Evolutionary conservation across 2,113 vertebrate species (phyloP), one percentile per base, ranked within the genome.

Genomic region (Candoia aspera): DNA sequence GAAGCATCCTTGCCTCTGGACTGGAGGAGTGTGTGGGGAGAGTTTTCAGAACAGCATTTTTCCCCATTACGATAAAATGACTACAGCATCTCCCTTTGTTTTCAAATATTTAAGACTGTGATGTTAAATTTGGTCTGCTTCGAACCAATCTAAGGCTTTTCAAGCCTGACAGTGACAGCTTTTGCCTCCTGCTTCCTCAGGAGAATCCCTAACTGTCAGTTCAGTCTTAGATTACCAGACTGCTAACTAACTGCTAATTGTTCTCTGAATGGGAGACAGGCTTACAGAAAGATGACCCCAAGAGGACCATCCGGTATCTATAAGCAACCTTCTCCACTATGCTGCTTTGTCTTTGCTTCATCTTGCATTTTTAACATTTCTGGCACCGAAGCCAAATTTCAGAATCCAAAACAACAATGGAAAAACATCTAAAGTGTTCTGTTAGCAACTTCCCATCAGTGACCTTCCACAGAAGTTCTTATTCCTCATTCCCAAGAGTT

Each of bases 361-460:
- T 84, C 90, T 37, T 54, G 6, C 26, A 19, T 87, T 26, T 90
- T 94, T 88, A 49, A 60, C 87, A 90, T n/a, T 94, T 93, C 64
- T 89, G 19, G 79, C 83, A 21, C 13, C 58, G 46, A 92, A 73
- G n/a, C 0, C 37, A 54, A 88, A 12, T 85, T 90, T 15, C 84
- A 79, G 64, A 33, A 88, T 58, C 59, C 37, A 59, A n/a, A 59
- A 24, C 21, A 86, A n/a, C 49, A 58, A 83, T 37, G 33, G 53
- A 88, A 79, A 24, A 24, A 17, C 68, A 55, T 42, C 33, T 64
- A 62, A 90, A 49, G 89, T 33, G 79, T 94, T 64, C 58, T 68
- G 92, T 86, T 91, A 64, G 60, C 91, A 90, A 58, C 42, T 1
- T 86, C 57, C 17, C 73, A 3, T 21, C n/a, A 8, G 54, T 21